Conservation (phyloP, 2,113 vertebrate genomes). For the Anseranas semipalmata region DNA sequence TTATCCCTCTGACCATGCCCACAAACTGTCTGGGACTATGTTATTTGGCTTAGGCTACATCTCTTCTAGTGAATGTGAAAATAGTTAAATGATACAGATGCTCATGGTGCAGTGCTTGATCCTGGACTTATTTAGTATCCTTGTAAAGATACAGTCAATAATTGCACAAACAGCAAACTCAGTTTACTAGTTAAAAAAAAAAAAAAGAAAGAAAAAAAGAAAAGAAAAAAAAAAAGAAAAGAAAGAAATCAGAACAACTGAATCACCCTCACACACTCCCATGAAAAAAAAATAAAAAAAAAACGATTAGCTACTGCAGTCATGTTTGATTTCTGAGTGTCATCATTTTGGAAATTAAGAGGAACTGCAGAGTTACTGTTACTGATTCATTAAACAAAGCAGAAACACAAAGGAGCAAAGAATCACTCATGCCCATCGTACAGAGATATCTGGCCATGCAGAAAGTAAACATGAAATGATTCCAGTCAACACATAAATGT, state of each 20-base stretch:
- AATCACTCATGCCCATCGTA: neutral
- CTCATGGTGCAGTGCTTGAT: neutral
- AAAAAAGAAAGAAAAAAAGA: neutral
- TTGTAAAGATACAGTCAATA: neutral
- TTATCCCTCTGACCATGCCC: neutral
- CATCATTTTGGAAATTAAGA: neutral
- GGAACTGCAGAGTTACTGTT: neutral
- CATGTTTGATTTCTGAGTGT: neutral
- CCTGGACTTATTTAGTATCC: neutral
- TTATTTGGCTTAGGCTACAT: neutral
- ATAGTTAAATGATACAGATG: neutral
- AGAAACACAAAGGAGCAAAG: neutral
- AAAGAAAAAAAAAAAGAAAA: neutral
- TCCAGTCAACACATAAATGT: neutral
- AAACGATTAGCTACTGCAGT: neutral
- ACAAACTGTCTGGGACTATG: neutral
- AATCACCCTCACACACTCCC: accelerated
- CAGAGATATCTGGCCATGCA: neutral
- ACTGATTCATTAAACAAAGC: neutral
- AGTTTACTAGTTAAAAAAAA: neutral
- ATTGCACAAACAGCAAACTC: neutral
- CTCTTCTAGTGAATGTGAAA: neutral
- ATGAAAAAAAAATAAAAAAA: neutral
- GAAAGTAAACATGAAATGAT: neutral
- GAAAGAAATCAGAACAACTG: neutral